Base-by-base conservation (phyloP, 2,888 invertebrate species). In the Hetaerina titia region DNA sequence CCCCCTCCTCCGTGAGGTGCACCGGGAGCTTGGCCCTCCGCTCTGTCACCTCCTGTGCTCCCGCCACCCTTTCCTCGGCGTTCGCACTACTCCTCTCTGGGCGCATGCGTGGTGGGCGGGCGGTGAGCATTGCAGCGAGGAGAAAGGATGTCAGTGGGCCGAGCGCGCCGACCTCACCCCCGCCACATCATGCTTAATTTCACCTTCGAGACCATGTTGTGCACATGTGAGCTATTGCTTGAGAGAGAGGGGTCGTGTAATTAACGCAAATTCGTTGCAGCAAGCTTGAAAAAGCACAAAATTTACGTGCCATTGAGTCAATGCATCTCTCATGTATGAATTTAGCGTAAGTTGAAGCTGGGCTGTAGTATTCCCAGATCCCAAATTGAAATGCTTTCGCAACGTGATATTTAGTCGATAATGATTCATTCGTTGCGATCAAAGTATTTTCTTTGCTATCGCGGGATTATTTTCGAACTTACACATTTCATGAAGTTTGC, bases 111-210 rank as follows among this genome's bases (percentile, higher is more conserved):
- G 58, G 13, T 89, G 89, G 89, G 58, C 92, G 64, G 31, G 90
- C 90, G 57, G 22, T 60, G 90, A 22, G 25, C 74, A 9, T 74
- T 25, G 81, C 81, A 81, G 22, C 19, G 74, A 92, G 69, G 92
- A 69, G 92, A 92, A 92, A 92, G 92, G 92, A 69, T 92, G 92
- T 92, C 92, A 92, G 92, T 92, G 92, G 92, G 92, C 13, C 92
- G 90, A 64, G 90, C 31, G 90, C 64, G 90, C 45, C 22, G 89
- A n/a, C 92, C 92, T 31, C 92, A 56, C 92, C n/a, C 45, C 81
- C 81, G 81, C 81, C 81, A 81, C 81, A 81, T 31, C 81, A 31
- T 31, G 81, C 81, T 81, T 81, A 81, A 81, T 81, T 81, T 81
- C 81, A 31, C 81, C 81, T 25, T 81, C 81, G 22, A 81, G 31